These are phyloP conservation scores for Mugil cephalus DNA, from an alignment of 2,113 vertebrate genomes.

Conservation along the genomic window DNA sequence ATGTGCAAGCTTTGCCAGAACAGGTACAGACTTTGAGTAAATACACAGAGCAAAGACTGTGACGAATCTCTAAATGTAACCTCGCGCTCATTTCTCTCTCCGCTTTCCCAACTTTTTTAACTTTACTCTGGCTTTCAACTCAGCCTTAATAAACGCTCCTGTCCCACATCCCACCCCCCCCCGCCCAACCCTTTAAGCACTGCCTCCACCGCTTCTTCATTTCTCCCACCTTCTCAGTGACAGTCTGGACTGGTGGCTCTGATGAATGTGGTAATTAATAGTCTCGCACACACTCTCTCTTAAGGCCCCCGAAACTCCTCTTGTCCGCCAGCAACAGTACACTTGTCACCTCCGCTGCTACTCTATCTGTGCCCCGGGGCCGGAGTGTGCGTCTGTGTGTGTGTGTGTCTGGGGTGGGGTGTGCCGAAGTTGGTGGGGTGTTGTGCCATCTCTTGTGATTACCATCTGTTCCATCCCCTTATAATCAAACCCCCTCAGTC, in stretches of 20 bases:
- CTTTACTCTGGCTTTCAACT: constrained; percentile 14
- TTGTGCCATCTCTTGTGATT: constrained; percentile 73
- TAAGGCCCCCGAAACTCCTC: constrained; percentile 60
- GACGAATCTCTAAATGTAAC: neutral
- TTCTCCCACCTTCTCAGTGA: constrained; percentile 50
- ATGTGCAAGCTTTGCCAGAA: neutral
- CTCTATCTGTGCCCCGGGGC: constrained; percentile 62
- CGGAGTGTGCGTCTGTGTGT: constrained; percentile 1
- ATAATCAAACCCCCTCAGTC: constrained; percentile 71
- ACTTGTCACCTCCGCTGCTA: constrained; percentile 75
- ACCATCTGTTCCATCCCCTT: constrained; percentile 77
- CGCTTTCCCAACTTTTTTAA: neutral
- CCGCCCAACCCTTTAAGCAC: constrained; percentile 19
- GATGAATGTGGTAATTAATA: constrained; percentile 80
- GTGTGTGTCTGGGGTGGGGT: neutral
- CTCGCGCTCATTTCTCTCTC: constrained; percentile 4
- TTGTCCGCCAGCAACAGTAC: constrained; percentile 66
- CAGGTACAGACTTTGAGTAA: neutral
- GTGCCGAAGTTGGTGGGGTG: constrained; percentile 12
- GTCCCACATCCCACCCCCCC: constrained; percentile 24
- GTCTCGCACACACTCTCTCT: constrained; percentile 54
- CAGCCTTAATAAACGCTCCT: constrained; percentile 7
- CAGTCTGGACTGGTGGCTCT: constrained; percentile 62
- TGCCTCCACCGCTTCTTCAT: constrained; percentile 35
- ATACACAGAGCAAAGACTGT: neutral